Evolutionary conservation across 2,113 vertebrate genomes (phyloP), one percentile per base, ranked within the genome.

Genomic region (Phalacrocorax carbo): DNA sequence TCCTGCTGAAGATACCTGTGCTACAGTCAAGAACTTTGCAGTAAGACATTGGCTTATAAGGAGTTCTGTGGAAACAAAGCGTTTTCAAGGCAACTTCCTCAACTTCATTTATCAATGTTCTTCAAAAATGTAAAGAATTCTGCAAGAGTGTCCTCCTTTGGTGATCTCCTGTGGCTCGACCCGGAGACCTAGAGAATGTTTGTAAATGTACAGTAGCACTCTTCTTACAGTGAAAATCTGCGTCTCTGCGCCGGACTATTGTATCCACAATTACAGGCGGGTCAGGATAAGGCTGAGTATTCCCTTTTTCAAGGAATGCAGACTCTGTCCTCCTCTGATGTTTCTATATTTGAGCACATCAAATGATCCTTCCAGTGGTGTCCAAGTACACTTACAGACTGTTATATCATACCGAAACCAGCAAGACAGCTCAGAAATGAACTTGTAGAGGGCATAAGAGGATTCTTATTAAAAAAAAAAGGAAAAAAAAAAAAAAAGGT

Each of bases 391-490:
- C 90, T 94, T 96, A 96, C 98, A 98, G 98, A 99, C 98, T 98
- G 97, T 99, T 99, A 98, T 98, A 98, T 98, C 98, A 98, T 99
- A 99, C 98, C 48, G 97, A 99, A 99, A 99, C 99, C 99, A 99
- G 99, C 99, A 99, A 99, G 98, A 98, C 98, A 98, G 98, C 98
- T 98, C 98, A 97, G 97, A 98, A 98, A 90, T 92, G 90, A 98
- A 97, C 94, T 93, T 93, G n/a, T 83, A 98, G 97, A 95, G 96
- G 97, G 82, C 97, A 88, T 96, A 94, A 94, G 95, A 98, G 96
- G 97, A 98, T 97, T 97, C 91, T 94, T 98, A 91, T 75, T 95
- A 9, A 77, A 88, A 91, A 95, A 96, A 82, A 89, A 75, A 62
- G 70, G 34, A 36, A 16, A 88, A 79, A 77, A 16, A 88, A 79